Evolutionary conservation across 2,797 vertebrate genomes (phyloP), one percentile per base, ranked within the genome.

Genomic region (Microcaecilia unicolor): DNA sequence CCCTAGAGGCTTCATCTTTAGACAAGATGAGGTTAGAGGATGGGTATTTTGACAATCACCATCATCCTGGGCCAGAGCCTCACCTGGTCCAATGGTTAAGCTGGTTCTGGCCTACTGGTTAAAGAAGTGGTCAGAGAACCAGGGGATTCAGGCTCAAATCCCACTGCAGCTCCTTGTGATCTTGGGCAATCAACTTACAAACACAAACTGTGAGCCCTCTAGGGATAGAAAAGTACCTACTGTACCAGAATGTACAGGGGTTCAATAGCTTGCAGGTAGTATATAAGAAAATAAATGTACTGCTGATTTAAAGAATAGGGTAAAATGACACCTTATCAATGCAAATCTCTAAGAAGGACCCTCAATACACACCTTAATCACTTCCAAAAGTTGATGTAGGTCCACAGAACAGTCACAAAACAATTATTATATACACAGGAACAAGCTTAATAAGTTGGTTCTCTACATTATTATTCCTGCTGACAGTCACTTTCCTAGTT

Each of bases 391-490:
- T 63, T 38, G 48, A 67, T 64, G 53, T 64, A 24, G 54, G 72
- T 65, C 55, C 47, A 28, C 63, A 44, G 52, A 59, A 53, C 58
- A 55, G 72, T 41, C 58, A 29, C 55, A 50, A 58, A 74, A 76
- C 71, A 72, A 74, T 72, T 55, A 52, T 41, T 55, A 52, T 41
- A 51, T 61, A 52, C 66, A 69, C 52, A 67, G 48, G 68, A 58
- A 58, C 61, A 28, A 62, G 59, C 61, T 68, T 67, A 72, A 72
- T 76, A 68, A 67, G 70, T n/a, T n/a, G n/a, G n/a, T n/a, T n/a
- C 54, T 56, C 41, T 41, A 61, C 55, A 59, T 66, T 68, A 67
- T 61, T 65, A 61, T 64, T 64, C 49, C 48, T 34, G 47, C 55
- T 51, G 61, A 56, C 65, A 62, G 58, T 60, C 66, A 55, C 51